Evolutionary conservation across 2,888 invertebrate species (phyloP), one percentile per base, ranked within the genome.

Genomic region (Sarcophaga carnaria): DNA sequence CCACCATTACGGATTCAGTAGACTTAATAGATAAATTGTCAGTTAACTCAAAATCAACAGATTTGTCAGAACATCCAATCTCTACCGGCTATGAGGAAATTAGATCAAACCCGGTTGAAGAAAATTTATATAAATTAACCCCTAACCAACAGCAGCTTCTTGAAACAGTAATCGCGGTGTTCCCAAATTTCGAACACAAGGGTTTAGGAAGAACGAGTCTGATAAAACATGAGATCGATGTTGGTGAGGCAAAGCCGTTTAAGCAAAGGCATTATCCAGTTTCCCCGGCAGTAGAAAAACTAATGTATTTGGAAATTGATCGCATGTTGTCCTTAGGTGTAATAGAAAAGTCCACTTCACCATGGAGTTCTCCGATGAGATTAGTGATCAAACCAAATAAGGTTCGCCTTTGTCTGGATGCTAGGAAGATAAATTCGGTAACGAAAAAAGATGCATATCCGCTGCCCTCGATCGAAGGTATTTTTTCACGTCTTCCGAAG

Each of bases 281-380:
- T 27, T 27, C 5, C 27, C 27, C 27, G 5, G 27, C 27, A 27
- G 27, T 27, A 27, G 0, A 27, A 27, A 27, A 27, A n/a, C 22
- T 84, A 37, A 79, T 89, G 71, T 88, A 85, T 64, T 45, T 67
- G 3, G 91, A 92, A 79, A 88, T 92, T 0, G 91, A 91, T 20
- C 71, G 90, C 1, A 92, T 92, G 91, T 63, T 92, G 3, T 70
- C 66, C 0, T 75, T 89, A 2, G 90, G 88, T 4, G 88, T 92
- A 0, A 89, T 92, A 10, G 91, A 92, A 67, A 88, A 84, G 4
- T 90, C 90, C 0, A 80, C 67, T 2, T 91, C 92, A 25, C 83
- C 89, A 0, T 91, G 91, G 91, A 89, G 89, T 11, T 90, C 90
- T 10, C 90, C 90, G 2, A 89, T 91, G 8, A 89, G 90, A 0